These are phyloP conservation scores for Gephyroberyx darwinii DNA, from an alignment of 2,797 vertebrate genomes.

Conservation along the genomic window DNA sequence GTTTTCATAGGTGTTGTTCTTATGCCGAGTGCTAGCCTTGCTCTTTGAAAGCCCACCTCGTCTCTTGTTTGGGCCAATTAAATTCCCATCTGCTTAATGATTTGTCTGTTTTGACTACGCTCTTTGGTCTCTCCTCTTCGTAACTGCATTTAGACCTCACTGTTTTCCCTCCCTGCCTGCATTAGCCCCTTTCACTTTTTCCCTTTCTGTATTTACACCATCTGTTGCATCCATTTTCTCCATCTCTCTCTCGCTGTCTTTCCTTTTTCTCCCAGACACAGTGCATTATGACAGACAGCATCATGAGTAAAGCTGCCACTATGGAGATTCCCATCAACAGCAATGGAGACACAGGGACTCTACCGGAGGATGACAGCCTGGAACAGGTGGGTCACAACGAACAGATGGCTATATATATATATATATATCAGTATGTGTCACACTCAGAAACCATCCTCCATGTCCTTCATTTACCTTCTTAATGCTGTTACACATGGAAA, in stretches of 20 bases:
- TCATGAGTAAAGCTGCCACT: constrained; percentile 89
- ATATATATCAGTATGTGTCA: neutral
- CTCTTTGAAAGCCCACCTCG: constrained; percentile 66
- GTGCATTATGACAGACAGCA: constrained; percentile 90
- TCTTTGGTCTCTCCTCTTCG: constrained; percentile 46
- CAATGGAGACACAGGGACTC: constrained; percentile 84
- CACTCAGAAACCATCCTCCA: neutral
- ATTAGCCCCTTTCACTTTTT: constrained; percentile 16
- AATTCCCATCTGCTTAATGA: constrained; percentile 53
- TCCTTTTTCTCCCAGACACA: constrained; percentile 50
- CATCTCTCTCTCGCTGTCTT: neutral
- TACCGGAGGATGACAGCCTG: constrained; percentile 86
- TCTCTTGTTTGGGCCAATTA: constrained; percentile 49
- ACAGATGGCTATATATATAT: neutral
- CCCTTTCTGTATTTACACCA: constrained; percentile 4
- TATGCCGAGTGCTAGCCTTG: constrained; percentile 50
- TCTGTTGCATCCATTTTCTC: constrained; percentile 8
- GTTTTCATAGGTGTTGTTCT: constrained; percentile 53
- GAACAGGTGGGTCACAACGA: constrained; percentile 83
- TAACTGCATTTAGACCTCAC: constrained; percentile 14
- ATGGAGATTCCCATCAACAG: constrained; percentile 92
- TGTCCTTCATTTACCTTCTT: constrained; percentile 9
- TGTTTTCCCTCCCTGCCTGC: constrained; percentile 10
- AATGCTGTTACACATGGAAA: constrained; percentile 18
- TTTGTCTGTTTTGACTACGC: constrained; percentile 49